phyloP scores from a whole-genome alignment of 35 echinoderm and acorn worm genomes.

The Ophiothrix spiculata region DNA sequence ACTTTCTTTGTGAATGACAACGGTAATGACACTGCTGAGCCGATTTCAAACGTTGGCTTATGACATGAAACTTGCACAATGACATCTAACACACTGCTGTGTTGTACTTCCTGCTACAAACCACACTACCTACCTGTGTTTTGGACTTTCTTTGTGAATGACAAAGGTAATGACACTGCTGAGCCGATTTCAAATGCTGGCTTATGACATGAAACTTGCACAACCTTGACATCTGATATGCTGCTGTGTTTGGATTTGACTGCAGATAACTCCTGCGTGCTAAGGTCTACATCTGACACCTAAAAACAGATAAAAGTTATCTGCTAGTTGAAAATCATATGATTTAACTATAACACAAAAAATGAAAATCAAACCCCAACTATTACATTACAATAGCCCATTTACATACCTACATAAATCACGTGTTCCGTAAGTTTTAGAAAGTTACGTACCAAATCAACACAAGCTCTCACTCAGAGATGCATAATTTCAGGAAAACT shows the following conservation, averaged over 20 bases:
- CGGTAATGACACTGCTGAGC: conserved; percentile 62
- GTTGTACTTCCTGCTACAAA: not conserved
- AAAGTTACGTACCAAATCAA: too few species aligned
- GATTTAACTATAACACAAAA: too few species aligned
- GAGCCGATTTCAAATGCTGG: conserved; percentile 93
- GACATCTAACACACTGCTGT: not conserved
- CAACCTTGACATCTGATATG: not conserved
- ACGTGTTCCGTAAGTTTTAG: too few species aligned
- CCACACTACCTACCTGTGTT: conserved; percentile 16
- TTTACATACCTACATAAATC: too few species aligned
- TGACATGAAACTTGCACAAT: conserved; percentile 38
- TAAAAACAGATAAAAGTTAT: too few species aligned
- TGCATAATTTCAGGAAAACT: too few species aligned
- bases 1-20: conserved; percentile 67
- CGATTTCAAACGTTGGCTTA: conserved; percentile 93
- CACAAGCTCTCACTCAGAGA: too few species aligned
- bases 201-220: conserved; percentile 59
- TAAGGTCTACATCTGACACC: not conserved
- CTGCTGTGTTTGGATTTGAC: not conserved
- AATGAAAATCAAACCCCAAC: too few species aligned
- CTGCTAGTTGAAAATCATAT: too few species aligned
- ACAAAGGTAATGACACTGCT: conserved; percentile 52
- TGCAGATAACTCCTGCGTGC: not conserved
- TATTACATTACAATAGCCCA: too few species aligned
- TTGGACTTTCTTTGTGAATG: conserved; percentile 58